Conservation (phyloP, 92 coral and sea anemone species). For the Nematostella vectensis region DNA sequence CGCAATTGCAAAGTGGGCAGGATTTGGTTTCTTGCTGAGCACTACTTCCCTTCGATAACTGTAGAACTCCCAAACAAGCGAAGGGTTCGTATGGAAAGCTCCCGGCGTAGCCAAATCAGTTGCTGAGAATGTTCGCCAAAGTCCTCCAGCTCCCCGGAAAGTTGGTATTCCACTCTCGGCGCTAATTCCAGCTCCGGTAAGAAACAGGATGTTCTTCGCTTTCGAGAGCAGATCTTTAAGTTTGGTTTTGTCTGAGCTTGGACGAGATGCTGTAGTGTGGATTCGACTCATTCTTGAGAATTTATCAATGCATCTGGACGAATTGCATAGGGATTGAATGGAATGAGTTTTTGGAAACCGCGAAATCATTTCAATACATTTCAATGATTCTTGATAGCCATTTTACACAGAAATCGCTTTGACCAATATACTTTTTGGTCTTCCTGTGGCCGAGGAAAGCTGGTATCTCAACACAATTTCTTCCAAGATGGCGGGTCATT, state of each 20-base stretch:
- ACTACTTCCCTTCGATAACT: conserved; percentile 93
- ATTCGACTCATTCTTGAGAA: conserved; percentile 9
- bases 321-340: conserved; percentile 25
- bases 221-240: conserved; percentile 57
- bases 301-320: not conserved
- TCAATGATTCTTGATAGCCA: too few relatives aligned
- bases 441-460: not conserved
- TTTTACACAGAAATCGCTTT: too few relatives aligned
- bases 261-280: conserved; percentile 16
- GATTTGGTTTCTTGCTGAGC: conserved; percentile 76
- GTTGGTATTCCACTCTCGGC: conserved; percentile 99
- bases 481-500: conserved; percentile 99
- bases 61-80: conserved; percentile 99
- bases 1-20: conserved; percentile 87
- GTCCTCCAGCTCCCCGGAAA: conserved; percentile 95
- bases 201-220: conserved; percentile 56
- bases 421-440: too few relatives aligned
- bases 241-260: conserved; percentile 55
- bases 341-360: conserved; percentile 14
- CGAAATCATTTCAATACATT: too few relatives aligned
- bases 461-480: too few relatives aligned
- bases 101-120: conserved; percentile 70
- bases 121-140: conserved; percentile 87
- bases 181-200: conserved; percentile 92
- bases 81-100: conserved; percentile 70